Evolutionary conservation across 2,797 vertebrate species (phyloP), one percentile per base, ranked within the genome.

Genomic region (Limosa lapponica): DNA sequence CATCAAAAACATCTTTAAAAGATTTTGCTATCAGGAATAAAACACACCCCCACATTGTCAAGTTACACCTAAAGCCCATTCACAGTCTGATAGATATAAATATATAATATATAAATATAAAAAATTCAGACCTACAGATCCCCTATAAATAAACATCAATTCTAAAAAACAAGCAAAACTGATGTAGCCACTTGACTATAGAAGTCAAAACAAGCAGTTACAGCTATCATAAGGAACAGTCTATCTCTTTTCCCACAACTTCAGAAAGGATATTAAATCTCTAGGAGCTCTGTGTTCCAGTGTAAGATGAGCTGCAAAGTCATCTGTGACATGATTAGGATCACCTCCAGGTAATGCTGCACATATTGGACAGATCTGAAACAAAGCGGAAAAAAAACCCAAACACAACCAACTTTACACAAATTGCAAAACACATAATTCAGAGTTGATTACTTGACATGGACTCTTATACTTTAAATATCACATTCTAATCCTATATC

Each of bases 281-380:
- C 99, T 99, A 97, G 99, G 99, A 94, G 99, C 99, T 99, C 99
- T 99, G 98, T 99, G 99, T 98, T 99, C 99, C 95, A 99, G 99
- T 98, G 99, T 99, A 97, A 99, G 99, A 98, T 99, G 99, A 98
- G 99, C 99, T 97, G 99, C 99, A 91, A 99, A 99, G 98, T 99
- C 99, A 95, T 99, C 99, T 39, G 99, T 99, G 98, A 99, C 99
- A 93, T 99, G 99, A 99, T 99, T 99, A 94, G 99, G 99, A 97
- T 99, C 99, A 46, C 99, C 99, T 97, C 99, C 99, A 85, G 99
- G 99, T 98, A 99, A 99, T 78, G 99, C 99, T 94, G 99, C 99
- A 97, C 99, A 99, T 97, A 99, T 99, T 79, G 99, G 99, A 98
- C 99, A 99, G 96, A 99, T 99, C 99, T 99, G 98, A 88, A 98